These are phyloP conservation scores for Lepetodrilus schrolli DNA, from an alignment of 2,888 invertebrate species.

Conservation along the genomic window DNA sequence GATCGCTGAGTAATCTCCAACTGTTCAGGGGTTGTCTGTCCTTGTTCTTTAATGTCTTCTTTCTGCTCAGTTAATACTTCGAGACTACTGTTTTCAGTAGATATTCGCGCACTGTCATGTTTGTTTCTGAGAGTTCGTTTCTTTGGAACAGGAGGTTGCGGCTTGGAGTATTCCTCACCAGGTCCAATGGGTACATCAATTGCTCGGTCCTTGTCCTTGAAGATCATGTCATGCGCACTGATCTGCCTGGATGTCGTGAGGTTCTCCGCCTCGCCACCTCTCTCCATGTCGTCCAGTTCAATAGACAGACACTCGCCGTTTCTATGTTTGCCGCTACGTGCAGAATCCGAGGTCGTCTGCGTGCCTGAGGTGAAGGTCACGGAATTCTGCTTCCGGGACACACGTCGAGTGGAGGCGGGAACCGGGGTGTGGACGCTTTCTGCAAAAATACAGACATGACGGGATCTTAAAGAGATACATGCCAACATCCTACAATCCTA, in stretches of 20 bases:
- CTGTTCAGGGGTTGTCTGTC: background rate
- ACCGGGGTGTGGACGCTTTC: background rate
- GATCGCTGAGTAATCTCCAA: too few species aligned
- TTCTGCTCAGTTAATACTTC: background rate
- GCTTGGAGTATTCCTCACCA: background rate
- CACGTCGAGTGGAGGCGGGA: background rate
- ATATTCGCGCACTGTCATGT: background rate
- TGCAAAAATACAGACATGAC: too few species aligned
- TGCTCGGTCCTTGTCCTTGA: constrained; percentile 12
- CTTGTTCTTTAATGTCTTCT: background rate
- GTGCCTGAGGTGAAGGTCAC: background rate
- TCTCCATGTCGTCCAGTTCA: constrained; percentile 14
- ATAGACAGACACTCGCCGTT: background rate
- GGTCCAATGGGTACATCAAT: background rate
- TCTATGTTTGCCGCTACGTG: background rate
- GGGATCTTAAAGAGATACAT: too few species aligned
- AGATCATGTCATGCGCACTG: background rate
- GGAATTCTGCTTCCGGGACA: background rate
- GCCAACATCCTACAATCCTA: too few species aligned
- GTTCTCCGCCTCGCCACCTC: constrained; percentile 15
- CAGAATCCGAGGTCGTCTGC: background rate
- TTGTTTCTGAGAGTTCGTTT: background rate
- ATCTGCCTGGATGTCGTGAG: background rate
- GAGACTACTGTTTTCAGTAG: background rate
- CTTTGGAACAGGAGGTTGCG: background rate